Conservation (phyloP, 2,888 invertebrate genomes). For the Megamerina dolium region DNA sequence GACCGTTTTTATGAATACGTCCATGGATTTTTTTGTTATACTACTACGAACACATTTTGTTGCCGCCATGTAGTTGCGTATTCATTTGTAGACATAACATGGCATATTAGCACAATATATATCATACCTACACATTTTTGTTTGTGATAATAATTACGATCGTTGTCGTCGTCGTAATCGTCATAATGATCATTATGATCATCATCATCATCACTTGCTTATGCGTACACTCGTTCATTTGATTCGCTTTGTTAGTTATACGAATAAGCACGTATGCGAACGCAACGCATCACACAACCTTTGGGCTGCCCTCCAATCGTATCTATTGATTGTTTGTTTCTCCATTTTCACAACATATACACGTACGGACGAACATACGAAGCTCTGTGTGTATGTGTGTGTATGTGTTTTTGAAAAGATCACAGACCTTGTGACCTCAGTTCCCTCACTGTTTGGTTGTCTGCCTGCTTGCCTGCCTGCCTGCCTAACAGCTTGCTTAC, state of each 20-base stretch:
- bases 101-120: conserved; percentile 10
- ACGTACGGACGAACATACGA: neutral
- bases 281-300: too few species aligned
- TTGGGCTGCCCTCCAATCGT: too few species aligned
- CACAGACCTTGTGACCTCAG: conserved; percentile 20
- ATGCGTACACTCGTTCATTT: too few species aligned
- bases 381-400: neutral
- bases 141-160: neutral
- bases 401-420: conserved; percentile 11
- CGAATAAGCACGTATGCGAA: too few species aligned
- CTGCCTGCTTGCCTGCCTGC: neutral
- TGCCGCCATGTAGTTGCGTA: too few species aligned
- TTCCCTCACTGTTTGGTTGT: conserved; percentile 2
- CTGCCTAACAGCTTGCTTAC: neutral
- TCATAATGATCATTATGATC: neutral
- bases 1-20: conserved; percentile 6
- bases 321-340: too few species aligned
- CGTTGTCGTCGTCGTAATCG: neutral
- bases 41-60: too few species aligned
- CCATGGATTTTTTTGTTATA: conserved; percentile 15
- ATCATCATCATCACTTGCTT: neutral
- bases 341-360: too few species aligned
- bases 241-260: too few species aligned
- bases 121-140: conserved; percentile 1
- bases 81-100: conserved; percentile 21